Conservation (phyloP, 1,140 invertebrate species). For the Bombus pyrosoma region DNA sequence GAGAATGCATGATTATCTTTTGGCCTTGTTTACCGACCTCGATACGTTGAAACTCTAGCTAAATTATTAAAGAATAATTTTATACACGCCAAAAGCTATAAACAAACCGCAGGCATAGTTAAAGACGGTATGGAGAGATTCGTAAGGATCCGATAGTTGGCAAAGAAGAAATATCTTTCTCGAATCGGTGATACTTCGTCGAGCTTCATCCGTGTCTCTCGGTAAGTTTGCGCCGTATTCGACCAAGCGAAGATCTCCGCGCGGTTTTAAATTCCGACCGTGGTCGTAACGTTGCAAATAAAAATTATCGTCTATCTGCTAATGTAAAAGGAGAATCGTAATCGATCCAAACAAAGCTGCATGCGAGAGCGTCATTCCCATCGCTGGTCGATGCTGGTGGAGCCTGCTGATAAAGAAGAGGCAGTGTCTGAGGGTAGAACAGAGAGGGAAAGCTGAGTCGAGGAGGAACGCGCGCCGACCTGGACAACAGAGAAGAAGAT, state of each 20-base stretch:
- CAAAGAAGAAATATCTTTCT: no score
- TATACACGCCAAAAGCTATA: background rate
- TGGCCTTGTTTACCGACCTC: background rate
- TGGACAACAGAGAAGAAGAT: background rate
- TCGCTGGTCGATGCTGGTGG: constrained; percentile 16
- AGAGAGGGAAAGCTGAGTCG: background rate
- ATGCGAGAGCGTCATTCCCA: constrained; percentile 36
- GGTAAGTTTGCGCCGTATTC: no score
- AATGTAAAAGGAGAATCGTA: background rate
- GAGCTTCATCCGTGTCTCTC: no score
- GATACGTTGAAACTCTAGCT: background rate
- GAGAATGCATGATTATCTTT: constrained; percentile 7
- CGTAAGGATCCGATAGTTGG: background rate
- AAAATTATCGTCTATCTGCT: no score
- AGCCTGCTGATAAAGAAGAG: constrained; percentile 20
- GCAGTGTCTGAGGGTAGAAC: background rate
- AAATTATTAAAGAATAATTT: background rate
- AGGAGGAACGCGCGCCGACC: constrained; percentile 13
- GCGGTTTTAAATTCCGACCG: no score
- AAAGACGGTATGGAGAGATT: background rate
- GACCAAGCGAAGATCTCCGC: no score
- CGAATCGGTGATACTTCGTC: no score
- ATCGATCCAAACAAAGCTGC: background rate
- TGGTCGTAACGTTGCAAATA: no score
- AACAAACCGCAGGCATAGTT: background rate